These are phyloP conservation scores for Chloromyia formosa DNA, from an alignment of 2,888 invertebrate species.

Conservation along the genomic window DNA sequence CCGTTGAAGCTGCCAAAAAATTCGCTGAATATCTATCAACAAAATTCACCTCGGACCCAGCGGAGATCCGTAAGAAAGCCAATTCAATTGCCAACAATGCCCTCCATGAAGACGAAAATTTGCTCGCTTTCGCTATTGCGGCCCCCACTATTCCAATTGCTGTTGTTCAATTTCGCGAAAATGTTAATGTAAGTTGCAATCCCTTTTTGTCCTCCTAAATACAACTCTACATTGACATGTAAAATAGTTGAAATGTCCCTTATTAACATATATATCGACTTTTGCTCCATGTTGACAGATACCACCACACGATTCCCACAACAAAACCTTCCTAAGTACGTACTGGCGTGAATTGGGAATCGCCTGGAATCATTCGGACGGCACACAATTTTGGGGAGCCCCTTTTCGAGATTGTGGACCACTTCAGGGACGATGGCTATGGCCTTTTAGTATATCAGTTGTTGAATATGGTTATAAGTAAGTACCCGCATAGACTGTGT, in stretches of 20 bases:
- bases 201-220: neutral
- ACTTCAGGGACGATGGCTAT: constrained; percentile 62
- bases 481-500: constrained; percentile 48
- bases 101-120: constrained; percentile 62
- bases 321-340: constrained; percentile 61
- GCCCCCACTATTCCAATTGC: constrained; percentile 63
- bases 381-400: constrained; percentile 63
- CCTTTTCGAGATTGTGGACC: constrained; percentile 64
- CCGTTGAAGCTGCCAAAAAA: constrained; percentile 61
- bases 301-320: constrained; percentile 61
- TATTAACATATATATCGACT: constrained; percentile 12
- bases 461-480: constrained; percentile 62
- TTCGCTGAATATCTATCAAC: constrained; percentile 61
- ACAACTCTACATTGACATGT: constrained; percentile 15
- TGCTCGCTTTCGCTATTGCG: constrained; percentile 63
- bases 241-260: neutral
- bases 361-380: constrained; percentile 64
- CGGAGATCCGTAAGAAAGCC: constrained; percentile 60
- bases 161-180: constrained; percentile 64
- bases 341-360: constrained; percentile 64
- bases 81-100: constrained; percentile 62
- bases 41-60: constrained; percentile 56
- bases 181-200: constrained; percentile 59
- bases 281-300: constrained; percentile 54
- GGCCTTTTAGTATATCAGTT: constrained; percentile 64